Evolutionary conservation across 2,888 invertebrate species (phyloP).

Genomic region (Bellardia pandia): DNA sequence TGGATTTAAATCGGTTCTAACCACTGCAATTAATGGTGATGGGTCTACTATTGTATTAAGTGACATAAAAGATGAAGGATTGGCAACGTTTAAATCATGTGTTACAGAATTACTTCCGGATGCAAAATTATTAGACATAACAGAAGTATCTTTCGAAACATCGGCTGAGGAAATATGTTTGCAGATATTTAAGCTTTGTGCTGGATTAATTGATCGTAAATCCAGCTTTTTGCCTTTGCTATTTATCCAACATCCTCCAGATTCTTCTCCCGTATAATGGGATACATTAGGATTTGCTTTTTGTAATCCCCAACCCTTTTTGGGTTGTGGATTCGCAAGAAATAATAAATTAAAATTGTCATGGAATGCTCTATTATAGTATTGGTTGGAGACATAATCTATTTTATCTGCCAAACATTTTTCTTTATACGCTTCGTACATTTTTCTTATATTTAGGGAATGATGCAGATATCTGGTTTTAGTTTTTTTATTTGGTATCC

Average conservation of each 20-base stretch:
- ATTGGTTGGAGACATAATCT: slow-evolving; percentile 54
- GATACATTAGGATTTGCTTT: slow-evolving; percentile 70
- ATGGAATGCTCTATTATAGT: slow-evolving; percentile 69
- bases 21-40: neutral
- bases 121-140: slow-evolving; percentile 25
- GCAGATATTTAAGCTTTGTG: slow-evolving; percentile 3
- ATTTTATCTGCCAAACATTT: slow-evolving; percentile 51
- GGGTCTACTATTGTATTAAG: slow-evolving; percentile 7
- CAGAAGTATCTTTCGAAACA: neutral
- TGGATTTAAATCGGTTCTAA: slow-evolving; percentile 30
- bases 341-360: slow-evolving; percentile 68
- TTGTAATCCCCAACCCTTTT: slow-evolving; percentile 7
- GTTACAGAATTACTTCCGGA: neutral
- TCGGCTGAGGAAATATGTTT: neutral
- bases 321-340: slow-evolving; percentile 28
- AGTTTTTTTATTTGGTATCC: slow-evolving; percentile 72
- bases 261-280: slow-evolving; percentile 71
- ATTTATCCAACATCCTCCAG: slow-evolving; percentile 68
- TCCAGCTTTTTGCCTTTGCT: slow-evolving; percentile 12
- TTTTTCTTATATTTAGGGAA: slow-evolving; percentile 69
- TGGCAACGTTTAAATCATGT: neutral
- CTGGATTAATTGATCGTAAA: slow-evolving; percentile 2
- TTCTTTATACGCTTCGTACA: slow-evolving; percentile 70
- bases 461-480: slow-evolving; percentile 72
- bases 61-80: slow-evolving; percentile 9